phyloP scores from a whole-genome alignment of 2,113 vertebrate species.

The Perognathus longimembris region DNA sequence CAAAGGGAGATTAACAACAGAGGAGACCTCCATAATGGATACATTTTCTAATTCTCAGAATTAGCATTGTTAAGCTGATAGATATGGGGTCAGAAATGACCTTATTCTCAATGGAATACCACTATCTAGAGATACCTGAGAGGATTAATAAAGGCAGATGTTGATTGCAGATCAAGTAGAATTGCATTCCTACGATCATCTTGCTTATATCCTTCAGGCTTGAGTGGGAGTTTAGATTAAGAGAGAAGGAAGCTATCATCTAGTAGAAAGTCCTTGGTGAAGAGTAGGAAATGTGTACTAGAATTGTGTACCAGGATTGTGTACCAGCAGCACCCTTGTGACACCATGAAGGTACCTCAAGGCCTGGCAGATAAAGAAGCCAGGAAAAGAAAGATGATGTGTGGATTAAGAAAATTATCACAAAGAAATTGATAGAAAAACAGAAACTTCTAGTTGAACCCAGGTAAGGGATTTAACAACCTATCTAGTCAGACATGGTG shows the following conservation, averaged over 20 bases:
- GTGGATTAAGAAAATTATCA: background rate
- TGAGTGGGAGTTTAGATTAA: background rate
- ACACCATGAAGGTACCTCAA: background rate
- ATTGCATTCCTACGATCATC: background rate
- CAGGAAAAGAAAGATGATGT: background rate
- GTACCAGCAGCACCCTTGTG: background rate
- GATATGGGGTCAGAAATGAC: background rate
- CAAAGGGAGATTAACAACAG: background rate
- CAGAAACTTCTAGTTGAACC: background rate
- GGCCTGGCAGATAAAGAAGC: background rate
- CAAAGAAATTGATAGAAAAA: background rate
- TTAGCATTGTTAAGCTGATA: accelerated
- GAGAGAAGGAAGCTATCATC: background rate
- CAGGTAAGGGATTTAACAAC: background rate
- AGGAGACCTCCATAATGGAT: accelerated
- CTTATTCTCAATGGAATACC: background rate
- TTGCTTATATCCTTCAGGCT: background rate
- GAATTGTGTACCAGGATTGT: accelerated
- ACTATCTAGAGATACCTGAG: background rate
- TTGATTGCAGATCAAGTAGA: background rate
- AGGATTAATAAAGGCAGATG: background rate
- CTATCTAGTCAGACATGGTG: background rate
- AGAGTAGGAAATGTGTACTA: background rate
- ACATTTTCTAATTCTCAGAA: background rate
- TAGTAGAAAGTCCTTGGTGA: background rate